Evolutionary conservation across 2,113 vertebrate genomes (phyloP).

Genomic region (Dicentrarchus labrax): DNA sequence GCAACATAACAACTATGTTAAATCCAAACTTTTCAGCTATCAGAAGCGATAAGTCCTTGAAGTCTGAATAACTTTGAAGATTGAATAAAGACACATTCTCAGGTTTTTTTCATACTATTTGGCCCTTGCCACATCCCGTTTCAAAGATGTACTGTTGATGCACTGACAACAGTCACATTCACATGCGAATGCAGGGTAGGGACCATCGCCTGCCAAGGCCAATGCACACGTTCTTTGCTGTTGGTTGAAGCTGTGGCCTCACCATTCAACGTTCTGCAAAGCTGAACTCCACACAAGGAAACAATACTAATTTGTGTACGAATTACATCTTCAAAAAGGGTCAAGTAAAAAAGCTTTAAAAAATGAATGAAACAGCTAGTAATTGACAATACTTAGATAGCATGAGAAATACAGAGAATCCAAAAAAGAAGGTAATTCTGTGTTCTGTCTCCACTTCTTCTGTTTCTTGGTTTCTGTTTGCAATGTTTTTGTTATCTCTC

Average conservation of each 20-base stretch:
- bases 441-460: background rate
- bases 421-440: background rate
- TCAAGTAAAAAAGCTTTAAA: background rate
- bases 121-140: background rate
- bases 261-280: no score
- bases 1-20: background rate
- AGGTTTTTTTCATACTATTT: background rate
- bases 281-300: no score
- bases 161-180: no score
- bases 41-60: background rate
- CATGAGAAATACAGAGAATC: no score
- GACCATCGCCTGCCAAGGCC: no score
- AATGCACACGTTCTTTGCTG: no score
- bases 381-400: no score
- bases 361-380: background rate
- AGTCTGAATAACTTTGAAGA: background rate
- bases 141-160: background rate
- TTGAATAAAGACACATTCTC: background rate
- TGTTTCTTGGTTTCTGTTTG: slow-evolving; percentile 2
- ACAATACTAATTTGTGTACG: no score
- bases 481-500: background rate
- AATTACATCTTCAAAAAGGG: no score
- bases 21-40: no score
- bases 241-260: no score
- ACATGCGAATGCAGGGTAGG: no score